phyloP scores from a whole-genome alignment of 2,888 invertebrate genomes.

The Palloptera scutellata region DNA sequence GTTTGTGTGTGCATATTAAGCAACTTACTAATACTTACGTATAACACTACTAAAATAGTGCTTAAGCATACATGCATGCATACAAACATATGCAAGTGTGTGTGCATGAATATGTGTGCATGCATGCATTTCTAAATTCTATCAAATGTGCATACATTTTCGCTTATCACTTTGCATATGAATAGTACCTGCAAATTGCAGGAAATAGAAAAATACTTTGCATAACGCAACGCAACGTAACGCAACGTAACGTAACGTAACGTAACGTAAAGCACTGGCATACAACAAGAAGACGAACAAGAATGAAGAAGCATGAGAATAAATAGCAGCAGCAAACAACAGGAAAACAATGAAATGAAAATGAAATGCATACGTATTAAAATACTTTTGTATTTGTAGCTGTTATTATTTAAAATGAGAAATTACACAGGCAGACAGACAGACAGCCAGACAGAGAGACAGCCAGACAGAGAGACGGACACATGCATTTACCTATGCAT shows the following conservation, averaged over 20 bases:
- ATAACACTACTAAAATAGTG: neutral
- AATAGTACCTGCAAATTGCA: slow-evolving; percentile 8
- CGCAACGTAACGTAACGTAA: neutral
- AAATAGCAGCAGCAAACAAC: neutral
- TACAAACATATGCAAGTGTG: slow-evolving; percentile 1
- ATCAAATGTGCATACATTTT: neutral
- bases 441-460: neutral
- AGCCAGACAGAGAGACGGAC: neutral
- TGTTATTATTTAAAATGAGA: slow-evolving; percentile 11
- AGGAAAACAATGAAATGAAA: neutral
- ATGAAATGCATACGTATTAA: slow-evolving; percentile 11
- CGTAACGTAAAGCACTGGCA: neutral
- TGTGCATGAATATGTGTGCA: slow-evolving; percentile 1
- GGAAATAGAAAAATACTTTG: neutral
- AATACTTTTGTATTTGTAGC: slow-evolving; percentile 2
- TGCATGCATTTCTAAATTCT: slow-evolving; percentile 6
- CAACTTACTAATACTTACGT: no score
- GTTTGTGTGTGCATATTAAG: no score
- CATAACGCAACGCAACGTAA: neutral
- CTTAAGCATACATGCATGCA: neutral
- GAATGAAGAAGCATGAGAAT: neutral
- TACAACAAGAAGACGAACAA: neutral
- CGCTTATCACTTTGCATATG: neutral
- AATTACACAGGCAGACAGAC: neutral
- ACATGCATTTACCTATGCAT: neutral